These are phyloP conservation scores for Platerodrilus igneus DNA, from an alignment of 2,888 invertebrate genomes.

Conservation along the genomic window DNA sequence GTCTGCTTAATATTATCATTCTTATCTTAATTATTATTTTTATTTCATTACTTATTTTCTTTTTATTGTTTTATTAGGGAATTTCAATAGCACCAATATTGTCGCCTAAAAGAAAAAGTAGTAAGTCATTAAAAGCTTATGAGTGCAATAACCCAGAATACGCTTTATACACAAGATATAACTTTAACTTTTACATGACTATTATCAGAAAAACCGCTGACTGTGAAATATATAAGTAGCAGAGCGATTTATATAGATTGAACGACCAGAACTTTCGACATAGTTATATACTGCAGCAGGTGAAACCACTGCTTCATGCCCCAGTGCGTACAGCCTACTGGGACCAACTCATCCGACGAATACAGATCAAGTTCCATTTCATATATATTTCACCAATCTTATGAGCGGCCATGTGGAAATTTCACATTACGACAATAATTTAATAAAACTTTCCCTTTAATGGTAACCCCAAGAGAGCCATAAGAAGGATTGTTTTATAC, in stretches of 20 bases:
- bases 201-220: no score
- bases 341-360: slow-evolving; percentile 22
- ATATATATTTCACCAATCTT: slow-evolving; percentile 21
- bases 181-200: no score
- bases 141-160: no score
- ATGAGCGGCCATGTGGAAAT: slow-evolving; percentile 20
- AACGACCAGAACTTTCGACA: slow-evolving; percentile 18
- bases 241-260: slow-evolving; percentile 18
- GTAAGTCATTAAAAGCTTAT: no score
- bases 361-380: slow-evolving; percentile 23
- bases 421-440: slow-evolving; percentile 27
- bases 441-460: slow-evolving; percentile 29
- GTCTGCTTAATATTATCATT: no score
- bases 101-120: no score
- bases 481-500: slow-evolving; percentile 27
- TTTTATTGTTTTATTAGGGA: no score
- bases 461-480: slow-evolving; percentile 22
- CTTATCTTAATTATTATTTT: no score
- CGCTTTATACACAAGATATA: no score
- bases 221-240: no score
- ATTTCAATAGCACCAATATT: no score
- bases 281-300: slow-evolving; percentile 23
- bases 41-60: no score
- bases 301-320: slow-evolving; percentile 23
- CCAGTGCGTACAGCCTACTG: slow-evolving; percentile 20